Percentiles rank a stretch among this genome's conserved stretches.
Conservation (phyloP, 2,113 vertebrate species). For the Aramus guarauna region DNA sequence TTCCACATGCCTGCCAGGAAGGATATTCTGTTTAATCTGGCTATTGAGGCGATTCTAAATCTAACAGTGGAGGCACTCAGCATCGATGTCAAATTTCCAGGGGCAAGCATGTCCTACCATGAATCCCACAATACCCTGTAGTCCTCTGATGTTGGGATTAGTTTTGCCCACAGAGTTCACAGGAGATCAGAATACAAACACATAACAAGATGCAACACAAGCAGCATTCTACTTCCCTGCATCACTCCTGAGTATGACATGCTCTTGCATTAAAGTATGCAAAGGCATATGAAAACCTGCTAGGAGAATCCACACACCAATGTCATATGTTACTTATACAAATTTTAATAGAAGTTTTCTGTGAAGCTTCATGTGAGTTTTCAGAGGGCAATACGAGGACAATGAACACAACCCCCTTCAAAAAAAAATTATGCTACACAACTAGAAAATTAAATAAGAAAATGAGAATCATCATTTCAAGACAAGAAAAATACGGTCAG, state of each 20-base stretch:
- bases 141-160: not conserved
- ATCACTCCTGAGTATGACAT: not conserved
- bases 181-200: not conserved
- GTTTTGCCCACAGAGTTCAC: not conserved
- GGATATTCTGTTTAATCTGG: constrained; percentile 18
- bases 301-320: not conserved
- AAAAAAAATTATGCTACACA: not conserved
- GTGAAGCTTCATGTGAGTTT: not conserved
- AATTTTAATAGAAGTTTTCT: not conserved
- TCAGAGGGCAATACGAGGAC: not conserved
- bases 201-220: not conserved
- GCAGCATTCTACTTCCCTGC: not conserved
- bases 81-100: not conserved
- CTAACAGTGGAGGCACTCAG: not conserved
- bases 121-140: not conserved
- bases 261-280: not conserved
- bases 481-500: not conserved
- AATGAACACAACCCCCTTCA: not conserved
- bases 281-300: not conserved
- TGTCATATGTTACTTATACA: not conserved
- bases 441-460: not conserved
- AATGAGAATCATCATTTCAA: not conserved
- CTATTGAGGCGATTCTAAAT: not conserved
- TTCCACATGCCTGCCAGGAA: constrained; percentile 41
- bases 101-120: not conserved